These are phyloP conservation scores for Zeugodacus cucurbitae DNA, from an alignment of 1,140 invertebrate genomes.

Conservation along the genomic window DNA sequence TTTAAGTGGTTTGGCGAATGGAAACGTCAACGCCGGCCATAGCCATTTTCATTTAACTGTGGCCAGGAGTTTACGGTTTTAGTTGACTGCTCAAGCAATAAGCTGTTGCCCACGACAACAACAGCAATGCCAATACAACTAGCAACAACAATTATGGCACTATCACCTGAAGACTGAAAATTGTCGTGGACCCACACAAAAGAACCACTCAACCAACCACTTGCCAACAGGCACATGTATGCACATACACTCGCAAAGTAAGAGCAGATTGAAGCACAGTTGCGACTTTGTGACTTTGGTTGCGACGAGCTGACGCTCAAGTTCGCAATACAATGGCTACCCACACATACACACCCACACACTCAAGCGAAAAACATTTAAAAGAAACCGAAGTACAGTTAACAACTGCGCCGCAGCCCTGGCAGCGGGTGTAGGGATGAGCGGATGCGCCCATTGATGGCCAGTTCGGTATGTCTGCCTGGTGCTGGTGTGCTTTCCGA, in stretches of 20 bases:
- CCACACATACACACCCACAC: background rate
- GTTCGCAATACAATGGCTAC: background rate
- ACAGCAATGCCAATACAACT: background rate
- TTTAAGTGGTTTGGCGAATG: slow-evolving; percentile 1
- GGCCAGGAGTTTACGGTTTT: slow-evolving; percentile 11
- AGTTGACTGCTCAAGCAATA: slow-evolving; percentile 25
- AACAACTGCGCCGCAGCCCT: background rate
- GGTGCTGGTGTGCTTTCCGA: background rate
- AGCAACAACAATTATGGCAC: background rate
- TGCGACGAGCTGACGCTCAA: slow-evolving; percentile 16
- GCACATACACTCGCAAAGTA: background rate
- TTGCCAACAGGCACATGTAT: background rate
- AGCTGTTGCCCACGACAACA: background rate
- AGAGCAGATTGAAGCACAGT: background rate
- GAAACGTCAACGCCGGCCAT: slow-evolving; percentile 26
- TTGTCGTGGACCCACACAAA: background rate
- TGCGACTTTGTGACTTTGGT: slow-evolving; percentile 4
- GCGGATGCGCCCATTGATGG: background rate
- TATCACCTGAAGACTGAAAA: background rate
- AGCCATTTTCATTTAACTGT: slow-evolving; percentile 28
- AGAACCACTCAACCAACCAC: too few species aligned
- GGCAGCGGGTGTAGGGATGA: background rate
- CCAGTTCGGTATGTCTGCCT: background rate
- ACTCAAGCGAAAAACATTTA: background rate
- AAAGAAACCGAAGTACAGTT: background rate